Evolutionary conservation across 2,888 invertebrate species (phyloP).

Genomic region (Odontocerum albicorne): DNA sequence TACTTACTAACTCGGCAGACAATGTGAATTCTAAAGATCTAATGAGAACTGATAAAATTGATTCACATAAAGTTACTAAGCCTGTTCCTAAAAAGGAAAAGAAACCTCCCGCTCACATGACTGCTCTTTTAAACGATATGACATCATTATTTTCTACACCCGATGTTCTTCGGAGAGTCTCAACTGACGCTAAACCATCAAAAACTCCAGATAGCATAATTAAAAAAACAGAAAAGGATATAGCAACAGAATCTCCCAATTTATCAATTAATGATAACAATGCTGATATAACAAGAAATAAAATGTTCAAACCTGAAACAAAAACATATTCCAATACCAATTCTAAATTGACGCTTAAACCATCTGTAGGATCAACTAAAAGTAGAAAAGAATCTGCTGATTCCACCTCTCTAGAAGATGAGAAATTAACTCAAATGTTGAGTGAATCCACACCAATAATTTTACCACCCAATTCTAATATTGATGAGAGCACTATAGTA

Average conservation of each 20-base stretch:
- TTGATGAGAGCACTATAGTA: not conserved
- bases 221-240: constrained; percentile 39
- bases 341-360: constrained; percentile 13
- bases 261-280: constrained; percentile 29
- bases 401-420: constrained; percentile 55
- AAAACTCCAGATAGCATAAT: constrained; percentile 21
- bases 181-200: constrained; percentile 50
- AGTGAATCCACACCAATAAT: not conserved
- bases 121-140: constrained; percentile 59
- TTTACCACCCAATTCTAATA: not conserved
- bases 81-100: constrained; percentile 48
- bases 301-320: constrained; percentile 13
- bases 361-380: not conserved
- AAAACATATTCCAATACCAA: constrained; percentile 27
- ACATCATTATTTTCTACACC: constrained; percentile 77
- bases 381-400: constrained; percentile 48
- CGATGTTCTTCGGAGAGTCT: constrained; percentile 73
- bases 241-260: constrained; percentile 6
- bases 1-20: not conserved
- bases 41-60: constrained; percentile 10
- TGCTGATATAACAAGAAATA: constrained; percentile 29
- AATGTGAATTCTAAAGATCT: not conserved
- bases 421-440: constrained; percentile 41
- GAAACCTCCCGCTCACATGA: constrained; percentile 63
- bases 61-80: constrained; percentile 21